Conservation (phyloP, 1,140 invertebrate genomes). For the Aphelinus atriplicis region DNA sequence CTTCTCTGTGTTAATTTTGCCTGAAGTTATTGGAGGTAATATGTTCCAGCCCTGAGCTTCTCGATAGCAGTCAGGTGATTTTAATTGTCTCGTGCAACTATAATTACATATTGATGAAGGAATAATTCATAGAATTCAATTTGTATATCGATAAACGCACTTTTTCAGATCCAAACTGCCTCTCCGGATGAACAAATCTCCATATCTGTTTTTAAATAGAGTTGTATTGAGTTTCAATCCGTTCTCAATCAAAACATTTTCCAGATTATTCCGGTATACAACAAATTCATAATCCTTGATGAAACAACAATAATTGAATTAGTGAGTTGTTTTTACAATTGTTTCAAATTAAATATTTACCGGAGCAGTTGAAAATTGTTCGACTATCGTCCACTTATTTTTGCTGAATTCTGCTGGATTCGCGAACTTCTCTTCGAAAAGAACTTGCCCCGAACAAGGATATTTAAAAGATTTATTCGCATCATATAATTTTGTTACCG, state of each 20-base stretch:
- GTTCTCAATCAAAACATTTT: slow-evolving; percentile 69
- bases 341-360: not conserved
- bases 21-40: slow-evolving; percentile 75
- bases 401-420: not conserved
- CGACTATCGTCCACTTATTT: slow-evolving; percentile 5
- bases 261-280: slow-evolving; percentile 70
- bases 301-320: too few relatives aligned
- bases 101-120: slow-evolving; percentile 15
- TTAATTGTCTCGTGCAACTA: slow-evolving; percentile 70
- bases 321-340: too few relatives aligned
- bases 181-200: slow-evolving; percentile 66
- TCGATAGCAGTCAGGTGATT: slow-evolving; percentile 64
- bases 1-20: slow-evolving; percentile 72
- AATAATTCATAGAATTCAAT: not conserved
- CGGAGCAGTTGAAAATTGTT: slow-evolving; percentile 1
- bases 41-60: slow-evolving; percentile 66
- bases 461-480: not conserved
- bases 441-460: slow-evolving; percentile 10
- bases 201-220: slow-evolving; percentile 69
- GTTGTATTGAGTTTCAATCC: slow-evolving; percentile 73
- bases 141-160: slow-evolving; percentile 51
- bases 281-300: slow-evolving; percentile 75
- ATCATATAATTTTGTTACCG: slow-evolving; percentile 8
- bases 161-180: slow-evolving; percentile 63
- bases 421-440: slow-evolving; percentile 12